phyloP scores from a whole-genome alignment of 2,113 vertebrate genomes.

The Xiphias gladius region DNA sequence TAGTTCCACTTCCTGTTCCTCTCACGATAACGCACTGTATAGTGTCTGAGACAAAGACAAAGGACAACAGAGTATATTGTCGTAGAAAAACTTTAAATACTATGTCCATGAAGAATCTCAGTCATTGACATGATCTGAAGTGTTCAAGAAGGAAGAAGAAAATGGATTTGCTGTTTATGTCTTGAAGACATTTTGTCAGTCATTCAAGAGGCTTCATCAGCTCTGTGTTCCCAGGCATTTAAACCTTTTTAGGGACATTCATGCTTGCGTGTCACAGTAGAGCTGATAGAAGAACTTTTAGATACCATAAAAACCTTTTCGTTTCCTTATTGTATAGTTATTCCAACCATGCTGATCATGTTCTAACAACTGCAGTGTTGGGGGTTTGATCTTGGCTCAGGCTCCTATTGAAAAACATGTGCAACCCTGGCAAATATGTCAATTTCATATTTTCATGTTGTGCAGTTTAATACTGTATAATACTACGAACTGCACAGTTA shows the following conservation, averaged over 20 bases:
- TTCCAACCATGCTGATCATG: neutral
- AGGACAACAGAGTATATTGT: constrained; percentile 5
- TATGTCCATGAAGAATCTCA: neutral
- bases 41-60: constrained; percentile 85
- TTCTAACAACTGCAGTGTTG: neutral
- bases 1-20: constrained; percentile 94
- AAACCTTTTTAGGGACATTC: too few relatives aligned
- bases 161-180: neutral
- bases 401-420: too few relatives aligned
- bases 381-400: neutral
- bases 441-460: neutral
- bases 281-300: neutral
- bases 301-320: neutral
- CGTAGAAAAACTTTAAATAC: neutral
- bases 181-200: neutral
- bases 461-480: neutral
- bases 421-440: too few relatives aligned
- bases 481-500: neutral
- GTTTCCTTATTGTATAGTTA: neutral
- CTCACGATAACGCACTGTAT: constrained; percentile 95
- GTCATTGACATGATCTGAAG: neutral
- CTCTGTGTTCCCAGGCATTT: too few relatives aligned
- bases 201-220: neutral
- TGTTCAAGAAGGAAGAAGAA: neutral
- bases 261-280: too few relatives aligned